phyloP scores from a whole-genome alignment of 2,888 invertebrate species.

The Cephonodes hylas region DNA sequence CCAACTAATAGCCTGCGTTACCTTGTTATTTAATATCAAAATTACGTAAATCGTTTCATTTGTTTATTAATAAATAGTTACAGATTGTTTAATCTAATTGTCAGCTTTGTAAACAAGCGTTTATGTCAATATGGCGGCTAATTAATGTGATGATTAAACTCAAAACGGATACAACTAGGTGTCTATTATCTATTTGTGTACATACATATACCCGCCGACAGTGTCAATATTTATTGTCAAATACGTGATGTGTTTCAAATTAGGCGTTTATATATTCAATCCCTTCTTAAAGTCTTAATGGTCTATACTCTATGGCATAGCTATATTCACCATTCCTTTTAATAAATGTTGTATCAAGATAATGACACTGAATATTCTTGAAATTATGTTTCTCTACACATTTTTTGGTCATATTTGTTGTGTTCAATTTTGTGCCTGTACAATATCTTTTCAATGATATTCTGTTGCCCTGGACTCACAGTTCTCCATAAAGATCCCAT shows the following conservation, averaged over 20 bases:
- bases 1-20: constrained; percentile 14
- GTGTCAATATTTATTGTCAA: constrained; percentile 39
- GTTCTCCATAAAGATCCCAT: constrained; percentile 12
- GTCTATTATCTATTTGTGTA: constrained; percentile 62
- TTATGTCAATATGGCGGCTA: constrained; percentile 69
- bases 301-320: neutral
- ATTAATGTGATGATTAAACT: constrained; percentile 75
- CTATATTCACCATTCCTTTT: neutral
- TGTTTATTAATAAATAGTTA: constrained; percentile 60
- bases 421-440: neutral
- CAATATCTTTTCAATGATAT: neutral
- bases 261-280: neutral
- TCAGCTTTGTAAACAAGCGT: constrained; percentile 64
- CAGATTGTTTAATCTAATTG: constrained; percentile 68
- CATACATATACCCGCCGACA: constrained; percentile 35
- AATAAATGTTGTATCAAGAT: too few species aligned
- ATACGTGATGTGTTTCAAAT: constrained; percentile 13
- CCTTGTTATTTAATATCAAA: constrained; percentile 17
- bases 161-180: constrained; percentile 66
- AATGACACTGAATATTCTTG: too few species aligned
- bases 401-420: too few species aligned
- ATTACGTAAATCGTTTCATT: constrained; percentile 22
- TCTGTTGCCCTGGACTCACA: neutral
- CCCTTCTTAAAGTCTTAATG: neutral
- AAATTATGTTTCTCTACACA: too few species aligned